Evolutionary conservation across 2,888 invertebrate species (phyloP), one percentile per base, ranked within the genome.

Genomic region (Euzetes globulus): DNA sequence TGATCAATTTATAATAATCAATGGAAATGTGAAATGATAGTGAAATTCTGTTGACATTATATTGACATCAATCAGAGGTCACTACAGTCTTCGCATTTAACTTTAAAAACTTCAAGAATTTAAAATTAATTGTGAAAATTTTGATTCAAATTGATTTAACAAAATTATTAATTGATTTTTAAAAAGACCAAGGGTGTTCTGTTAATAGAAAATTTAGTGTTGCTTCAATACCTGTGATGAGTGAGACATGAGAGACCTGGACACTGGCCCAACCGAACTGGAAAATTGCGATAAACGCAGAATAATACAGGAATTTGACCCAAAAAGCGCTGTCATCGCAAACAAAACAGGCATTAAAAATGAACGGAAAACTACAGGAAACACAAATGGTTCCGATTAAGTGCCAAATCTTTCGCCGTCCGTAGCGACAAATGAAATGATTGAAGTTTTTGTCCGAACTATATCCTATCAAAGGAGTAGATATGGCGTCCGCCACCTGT

Each of bases 241-340:
- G 85, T n/a, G 94, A 90, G 76, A 95, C 85, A 82, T 95, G 94
- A 25, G 93, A 92, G 80, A 94, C 92, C 85, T 94, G 94, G 0
- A 91, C 90, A 0, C 91, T 85, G 5, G 94, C 94, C 94, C 94
- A 94, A 19, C 94, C 94, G 83, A 94, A 91, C 86, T 94, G 94
- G 82, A 92, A 93, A 81, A 94, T 88, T 68, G 88, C 83, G 72
- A 91, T 89, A 81, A 91, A 91, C 72, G 88, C 86, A 33, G 88
- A 86, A 83, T 88, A 91, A 82, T 91, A 91, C 79, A 88, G 85
- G 81, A 91, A 84, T 83, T 90, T 87, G 29, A 89, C 88, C 87
- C 87, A 88, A 79, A 87, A 86, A 79, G 88, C 86, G 65, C 88
- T 84, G 73, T 83, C 80, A 29, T 86, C 84, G 81, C 91, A 91